Evolutionary conservation across 2,888 invertebrate species (phyloP), one percentile per base, ranked within the genome.

Genomic region (Diarsia dahlii): DNA sequence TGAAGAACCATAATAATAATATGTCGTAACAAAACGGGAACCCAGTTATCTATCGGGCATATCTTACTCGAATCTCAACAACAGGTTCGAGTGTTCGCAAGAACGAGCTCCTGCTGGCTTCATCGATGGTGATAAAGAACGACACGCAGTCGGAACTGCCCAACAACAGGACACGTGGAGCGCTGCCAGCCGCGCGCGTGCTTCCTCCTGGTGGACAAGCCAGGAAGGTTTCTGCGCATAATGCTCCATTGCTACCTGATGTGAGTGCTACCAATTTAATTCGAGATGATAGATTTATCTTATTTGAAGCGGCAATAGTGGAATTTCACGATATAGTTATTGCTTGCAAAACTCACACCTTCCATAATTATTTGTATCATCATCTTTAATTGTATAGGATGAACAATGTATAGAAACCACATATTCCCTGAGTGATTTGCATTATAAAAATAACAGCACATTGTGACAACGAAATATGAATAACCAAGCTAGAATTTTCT

Each of bases 111-210:
- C 95, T 97, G 12, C 94, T 97, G 62, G 97, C 97, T 60, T 97
- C 97, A 9, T 97, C 97, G 12, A 97, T 97, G 90, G 97, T 97
- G 81, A 98, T 98, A 88, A 97, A 98, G 91, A 98, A 98, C 91
- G 98, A 98, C 90, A 98, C 98, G 1, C 98, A 98, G 90, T 97
- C 97, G 48, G 98, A 98, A 89, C 94, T 97, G 58, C 97, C 97
- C 12, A 97, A 98, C 92, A 98, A 97, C 76, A 86, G 96, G 20
- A 76, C 93, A 5, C 91, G 94, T 6, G 87, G 91, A 1, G 94
- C 94, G 72, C 85, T 94, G 6, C 94, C 95, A 0, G 92, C 95
- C 3, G 92, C 95, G 0, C 90, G 94, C 63, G 95, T 95, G 0
- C 71, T 96, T 2, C 90, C 95, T 0, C 93, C 91, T 0, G 78